A percentile compares a stretch with the other conserved stretches of the same genome.
These are phyloP conservation scores for Microdon myrmicae DNA, from an alignment of 2,888 invertebrate genomes.

Conservation along the genomic window DNA sequence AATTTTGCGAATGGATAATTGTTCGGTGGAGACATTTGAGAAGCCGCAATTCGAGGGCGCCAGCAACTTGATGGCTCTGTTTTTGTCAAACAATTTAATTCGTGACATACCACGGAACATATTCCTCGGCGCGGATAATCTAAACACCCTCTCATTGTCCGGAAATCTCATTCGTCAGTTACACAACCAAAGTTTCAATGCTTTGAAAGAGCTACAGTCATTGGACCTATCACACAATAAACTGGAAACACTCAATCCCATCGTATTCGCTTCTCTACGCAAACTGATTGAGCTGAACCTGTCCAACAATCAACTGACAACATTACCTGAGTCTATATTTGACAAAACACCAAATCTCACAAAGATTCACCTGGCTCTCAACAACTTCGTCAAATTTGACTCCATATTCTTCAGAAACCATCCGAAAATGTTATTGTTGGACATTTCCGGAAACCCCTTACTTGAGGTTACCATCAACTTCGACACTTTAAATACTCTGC, in stretches of 20 bases:
- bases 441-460: slow-evolving; percentile 61
- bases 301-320: slow-evolving; percentile 58
- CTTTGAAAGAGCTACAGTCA: slow-evolving; percentile 61
- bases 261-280: slow-evolving; percentile 58
- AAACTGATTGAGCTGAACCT: slow-evolving; percentile 60
- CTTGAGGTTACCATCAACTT: slow-evolving; percentile 62
- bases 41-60: slow-evolving; percentile 64
- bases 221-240: slow-evolving; percentile 60
- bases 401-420: slow-evolving; percentile 61
- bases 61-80: slow-evolving; percentile 62
- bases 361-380: slow-evolving; percentile 58
- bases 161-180: slow-evolving; percentile 58
- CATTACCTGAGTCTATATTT: slow-evolving; percentile 59
- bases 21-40: slow-evolving; percentile 62
- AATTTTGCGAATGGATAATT: slow-evolving; percentile 63
- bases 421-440: slow-evolving; percentile 56
- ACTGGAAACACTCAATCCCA: slow-evolving; percentile 56
- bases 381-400: slow-evolving; percentile 60
- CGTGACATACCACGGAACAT: slow-evolving; percentile 63
- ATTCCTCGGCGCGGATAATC: slow-evolving; percentile 63
- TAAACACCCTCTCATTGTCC: slow-evolving; percentile 59
- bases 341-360: slow-evolving; percentile 60
- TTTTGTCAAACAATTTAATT: slow-evolving; percentile 59
- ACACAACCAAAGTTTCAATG: slow-evolving; percentile 62
- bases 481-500: slow-evolving; percentile 55